Evolutionary conservation across 2,888 invertebrate species (phyloP).

Genomic region (Nebria salina): DNA sequence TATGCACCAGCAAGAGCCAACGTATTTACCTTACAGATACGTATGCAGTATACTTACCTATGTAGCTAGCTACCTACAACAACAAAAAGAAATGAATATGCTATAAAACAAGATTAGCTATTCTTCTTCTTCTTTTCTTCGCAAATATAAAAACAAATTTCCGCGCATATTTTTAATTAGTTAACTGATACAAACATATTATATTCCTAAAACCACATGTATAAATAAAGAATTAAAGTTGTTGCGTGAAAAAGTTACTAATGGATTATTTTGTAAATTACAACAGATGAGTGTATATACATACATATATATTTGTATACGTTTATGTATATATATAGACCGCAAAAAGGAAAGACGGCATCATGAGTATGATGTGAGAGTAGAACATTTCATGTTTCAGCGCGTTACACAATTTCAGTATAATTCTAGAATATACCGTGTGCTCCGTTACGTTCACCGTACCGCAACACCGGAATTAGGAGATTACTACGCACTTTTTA

Average conservation of each 20-base stretch:
- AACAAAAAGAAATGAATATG: background rate
- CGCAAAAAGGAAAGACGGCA: background rate
- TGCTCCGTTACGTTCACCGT: background rate
- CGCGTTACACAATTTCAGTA: slow-evolving; percentile 8
- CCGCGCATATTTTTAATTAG: background rate
- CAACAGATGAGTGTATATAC: background rate
- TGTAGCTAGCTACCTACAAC: background rate
- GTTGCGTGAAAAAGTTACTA: background rate
- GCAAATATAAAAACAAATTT: background rate
- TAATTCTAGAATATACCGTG: background rate
- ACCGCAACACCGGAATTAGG: slow-evolving; percentile 1
- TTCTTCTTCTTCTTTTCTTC: background rate
- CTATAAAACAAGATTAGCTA: background rate
- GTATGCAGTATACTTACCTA: no score
- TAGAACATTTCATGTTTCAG: slow-evolving; percentile 8
- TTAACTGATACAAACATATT: background rate
- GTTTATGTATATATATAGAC: background rate
- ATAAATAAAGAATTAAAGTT: background rate
- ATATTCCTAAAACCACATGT: background rate
- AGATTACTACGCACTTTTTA: slow-evolving; percentile 1
- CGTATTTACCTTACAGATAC: background rate
- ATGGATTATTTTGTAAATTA: slow-evolving; percentile 20
- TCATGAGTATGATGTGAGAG: background rate
- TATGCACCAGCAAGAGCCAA: background rate
- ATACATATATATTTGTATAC: no score